phyloP scores from a whole-genome alignment of 30 jellyfish, hydroid and myxozoan species.

The Aurelia coerulea region DNA sequence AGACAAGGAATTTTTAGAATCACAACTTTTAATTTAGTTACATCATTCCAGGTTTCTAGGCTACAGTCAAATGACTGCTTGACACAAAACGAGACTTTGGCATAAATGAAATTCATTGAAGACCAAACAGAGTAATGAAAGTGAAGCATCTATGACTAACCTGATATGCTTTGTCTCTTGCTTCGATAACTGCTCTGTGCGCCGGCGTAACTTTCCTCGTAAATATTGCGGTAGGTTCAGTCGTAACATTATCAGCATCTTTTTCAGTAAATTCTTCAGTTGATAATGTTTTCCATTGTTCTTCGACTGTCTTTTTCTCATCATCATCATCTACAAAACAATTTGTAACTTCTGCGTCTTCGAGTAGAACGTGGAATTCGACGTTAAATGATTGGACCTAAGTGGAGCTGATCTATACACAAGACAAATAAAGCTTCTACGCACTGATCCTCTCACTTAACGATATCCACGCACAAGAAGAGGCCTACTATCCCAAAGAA shows the following conservation, averaged over 20 bases:
- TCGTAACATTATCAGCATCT: background rate
- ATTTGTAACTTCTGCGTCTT: background rate
- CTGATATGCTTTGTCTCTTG: slow-evolving; percentile 61
- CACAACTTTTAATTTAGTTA: too few relatives aligned
- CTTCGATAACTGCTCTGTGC: slow-evolving; percentile 68
- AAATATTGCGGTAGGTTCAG: background rate
- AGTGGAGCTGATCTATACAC: background rate
- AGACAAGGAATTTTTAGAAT: too few relatives aligned
- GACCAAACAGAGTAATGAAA: background rate
- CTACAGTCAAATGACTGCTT: too few relatives aligned
- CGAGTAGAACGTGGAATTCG: background rate
- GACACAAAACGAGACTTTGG: too few relatives aligned
- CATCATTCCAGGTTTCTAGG: too few relatives aligned
- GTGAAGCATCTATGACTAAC: background rate
- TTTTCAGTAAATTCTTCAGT: background rate
- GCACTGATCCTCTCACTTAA: background rate
- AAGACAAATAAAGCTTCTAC: background rate
- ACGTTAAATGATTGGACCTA: background rate
- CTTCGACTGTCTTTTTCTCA: background rate
- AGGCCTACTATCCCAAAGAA: too few relatives aligned
- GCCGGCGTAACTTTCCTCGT: slow-evolving; percentile 52
- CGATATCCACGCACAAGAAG: background rate
- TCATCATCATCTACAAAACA: background rate
- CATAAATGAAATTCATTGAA: background rate
- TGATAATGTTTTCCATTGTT: slow-evolving; percentile 43